These are phyloP conservation scores for Boloria selene DNA, from an alignment of 2,888 invertebrate species.

Conservation along the genomic window DNA sequence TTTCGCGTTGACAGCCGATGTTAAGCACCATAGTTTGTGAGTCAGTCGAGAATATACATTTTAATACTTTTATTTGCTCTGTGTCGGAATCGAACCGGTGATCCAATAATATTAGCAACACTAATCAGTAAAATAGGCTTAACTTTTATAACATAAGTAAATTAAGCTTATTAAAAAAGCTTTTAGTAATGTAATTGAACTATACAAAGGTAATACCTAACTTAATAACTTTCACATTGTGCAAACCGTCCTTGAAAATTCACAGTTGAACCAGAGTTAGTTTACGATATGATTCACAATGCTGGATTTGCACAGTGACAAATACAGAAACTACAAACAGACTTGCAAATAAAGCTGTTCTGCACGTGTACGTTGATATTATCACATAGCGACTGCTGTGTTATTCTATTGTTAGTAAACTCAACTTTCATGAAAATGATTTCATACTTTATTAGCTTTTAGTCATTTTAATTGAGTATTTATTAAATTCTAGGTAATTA, in stretches of 20 bases:
- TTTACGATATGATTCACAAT: slow-evolving; percentile 34
- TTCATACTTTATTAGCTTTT: not conserved
- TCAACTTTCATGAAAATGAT: not conserved
- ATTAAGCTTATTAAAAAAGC: too few species aligned
- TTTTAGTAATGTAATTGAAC: too few species aligned
- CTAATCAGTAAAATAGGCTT: too few species aligned
- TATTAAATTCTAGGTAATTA: too few species aligned
- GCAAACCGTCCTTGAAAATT: slow-evolving; percentile 12
- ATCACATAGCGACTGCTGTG: slow-evolving; percentile 28
- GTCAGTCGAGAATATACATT: too few species aligned
- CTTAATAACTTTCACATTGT: slow-evolving; percentile 12
- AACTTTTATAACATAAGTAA: too few species aligned
- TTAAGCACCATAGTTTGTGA: too few species aligned
- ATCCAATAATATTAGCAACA: too few species aligned
- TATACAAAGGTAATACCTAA: not conserved
- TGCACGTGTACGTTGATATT: slow-evolving; percentile 27
- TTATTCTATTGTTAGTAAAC: slow-evolving; percentile 16
- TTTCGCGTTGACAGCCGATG: too few species aligned
- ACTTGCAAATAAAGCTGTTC: slow-evolving; percentile 28
- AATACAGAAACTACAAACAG: slow-evolving; percentile 33
- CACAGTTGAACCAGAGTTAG: slow-evolving; percentile 11
- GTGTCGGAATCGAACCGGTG: too few species aligned
- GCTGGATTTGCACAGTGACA: slow-evolving; percentile 34
- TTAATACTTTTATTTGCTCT: too few species aligned
- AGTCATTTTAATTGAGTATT: not conserved